Evolutionary conservation across 2,113 vertebrate species (phyloP).

Genomic region (Myotis brandtii): DNA sequence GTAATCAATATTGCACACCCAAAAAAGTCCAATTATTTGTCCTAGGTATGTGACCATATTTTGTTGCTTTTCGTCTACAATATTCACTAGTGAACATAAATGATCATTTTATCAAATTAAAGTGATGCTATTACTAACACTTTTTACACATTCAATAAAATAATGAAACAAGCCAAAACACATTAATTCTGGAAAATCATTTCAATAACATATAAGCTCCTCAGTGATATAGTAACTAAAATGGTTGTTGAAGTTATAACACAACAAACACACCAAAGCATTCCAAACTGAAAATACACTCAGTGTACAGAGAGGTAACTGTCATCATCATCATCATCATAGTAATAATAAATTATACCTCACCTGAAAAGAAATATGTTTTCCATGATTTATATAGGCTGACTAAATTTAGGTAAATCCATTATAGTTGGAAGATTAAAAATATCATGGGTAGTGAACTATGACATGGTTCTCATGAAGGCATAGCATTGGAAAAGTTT

Average conservation of each 20-base stretch:
- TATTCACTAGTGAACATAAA: constrained; percentile 15
- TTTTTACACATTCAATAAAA: constrained; percentile 60
- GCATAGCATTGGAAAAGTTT: constrained; percentile 43
- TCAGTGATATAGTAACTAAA: background rate
- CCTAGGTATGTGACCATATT: background rate
- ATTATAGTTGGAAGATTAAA: constrained; percentile 75
- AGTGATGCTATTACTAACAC: constrained; percentile 37
- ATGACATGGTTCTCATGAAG: constrained; percentile 67
- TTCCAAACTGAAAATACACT: background rate
- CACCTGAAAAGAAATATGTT: constrained; percentile 33
- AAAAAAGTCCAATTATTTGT: constrained; percentile 42
- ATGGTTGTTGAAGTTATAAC: background rate
- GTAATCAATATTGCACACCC: constrained; percentile 16
- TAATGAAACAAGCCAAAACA: constrained; percentile 32
- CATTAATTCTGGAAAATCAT: constrained; percentile 50
- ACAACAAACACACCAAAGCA: background rate
- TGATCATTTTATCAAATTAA: constrained; percentile 70
- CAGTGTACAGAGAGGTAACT: background rate
- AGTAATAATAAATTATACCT: constrained; percentile 34
- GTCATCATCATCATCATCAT: background rate
- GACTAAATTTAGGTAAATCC: constrained; percentile 64
- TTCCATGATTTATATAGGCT: constrained; percentile 47
- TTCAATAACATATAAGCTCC: background rate
- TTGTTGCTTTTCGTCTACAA: constrained; percentile 54
- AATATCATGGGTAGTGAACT: constrained; percentile 66